Evolutionary conservation across 2,797 vertebrate genomes (phyloP).

Genomic region (Eutrigla gurnardus): DNA sequence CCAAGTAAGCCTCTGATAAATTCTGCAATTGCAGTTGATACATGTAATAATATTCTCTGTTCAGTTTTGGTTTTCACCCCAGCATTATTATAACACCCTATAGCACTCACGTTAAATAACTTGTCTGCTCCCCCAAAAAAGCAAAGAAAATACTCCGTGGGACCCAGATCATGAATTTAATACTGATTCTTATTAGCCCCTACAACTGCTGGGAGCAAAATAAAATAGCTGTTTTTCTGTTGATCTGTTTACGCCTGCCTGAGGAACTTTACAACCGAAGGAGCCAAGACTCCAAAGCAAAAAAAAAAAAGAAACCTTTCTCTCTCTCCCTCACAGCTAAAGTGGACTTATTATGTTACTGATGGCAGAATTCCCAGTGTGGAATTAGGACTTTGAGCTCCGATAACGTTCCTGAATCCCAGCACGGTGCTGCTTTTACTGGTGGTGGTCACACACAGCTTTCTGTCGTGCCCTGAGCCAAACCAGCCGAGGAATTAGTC

Average conservation of each 20-base stretch:
- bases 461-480: conserved; percentile 67
- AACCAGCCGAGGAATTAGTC: conserved; percentile 70
- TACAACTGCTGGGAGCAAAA: conserved; percentile 64
- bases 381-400: conserved; percentile 82
- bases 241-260: conserved; percentile 76
- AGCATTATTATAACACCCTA: conserved; percentile 43
- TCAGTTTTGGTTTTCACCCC: conserved; percentile 52
- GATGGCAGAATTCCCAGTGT: conserved; percentile 81
- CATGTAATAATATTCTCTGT: conserved; percentile 40
- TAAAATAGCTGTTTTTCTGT: conserved; percentile 70
- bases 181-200: conserved; percentile 60
- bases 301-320: conserved; percentile 44
- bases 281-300: conserved; percentile 65
- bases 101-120: conserved; percentile 60
- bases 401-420: conserved; percentile 78
- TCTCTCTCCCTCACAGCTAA: conserved; percentile 68
- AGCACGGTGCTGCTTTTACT: conserved; percentile 71
- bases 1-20: conserved; percentile 48
- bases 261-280: conserved; percentile 71
- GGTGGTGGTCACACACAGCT: conserved; percentile 76
- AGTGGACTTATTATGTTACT: conserved; percentile 83
- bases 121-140: conserved; percentile 33
- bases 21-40: conserved; percentile 44
- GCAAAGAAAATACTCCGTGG: conserved; percentile 10
- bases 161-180: conserved; percentile 63